Conservation (phyloP, 2,888 invertebrate species). For the Odontothrips loti region DNA sequence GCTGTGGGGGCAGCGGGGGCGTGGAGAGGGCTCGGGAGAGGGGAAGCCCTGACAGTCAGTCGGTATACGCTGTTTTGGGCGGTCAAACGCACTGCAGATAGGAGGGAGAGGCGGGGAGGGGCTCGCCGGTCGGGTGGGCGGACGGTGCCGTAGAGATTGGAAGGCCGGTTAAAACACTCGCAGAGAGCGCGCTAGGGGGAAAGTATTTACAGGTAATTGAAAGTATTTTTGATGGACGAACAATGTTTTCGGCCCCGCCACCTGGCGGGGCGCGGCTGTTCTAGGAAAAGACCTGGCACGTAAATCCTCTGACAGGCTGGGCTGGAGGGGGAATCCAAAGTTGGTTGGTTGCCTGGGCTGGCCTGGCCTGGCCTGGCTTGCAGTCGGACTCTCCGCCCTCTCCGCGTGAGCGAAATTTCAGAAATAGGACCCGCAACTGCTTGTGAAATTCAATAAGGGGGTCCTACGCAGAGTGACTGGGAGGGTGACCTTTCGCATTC, state of each 20-base stretch:
- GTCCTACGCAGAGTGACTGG: background rate
- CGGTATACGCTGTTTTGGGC: background rate
- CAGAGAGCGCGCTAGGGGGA: too few species aligned
- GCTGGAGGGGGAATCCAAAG: too few species aligned
- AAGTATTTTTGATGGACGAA: too few species aligned
- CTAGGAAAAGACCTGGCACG: background rate
- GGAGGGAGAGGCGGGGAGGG: background rate
- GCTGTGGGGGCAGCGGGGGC: too few species aligned
- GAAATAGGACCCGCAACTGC: background rate
- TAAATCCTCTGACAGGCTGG: background rate
- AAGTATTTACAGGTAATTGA: too few species aligned
- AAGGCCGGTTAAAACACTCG: too few species aligned
- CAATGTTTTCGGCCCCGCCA: too few species aligned
- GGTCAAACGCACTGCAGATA: background rate
- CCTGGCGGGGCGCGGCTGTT: too few species aligned
- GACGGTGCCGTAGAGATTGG: background rate
- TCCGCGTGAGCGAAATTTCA: background rate
- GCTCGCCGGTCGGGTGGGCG: background rate
- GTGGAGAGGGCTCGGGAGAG: background rate
- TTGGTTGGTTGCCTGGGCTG: too few species aligned
- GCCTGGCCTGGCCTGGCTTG: too few species aligned
- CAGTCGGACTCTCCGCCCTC: background rate
- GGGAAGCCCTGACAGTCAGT: background rate
- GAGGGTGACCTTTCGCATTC: background rate
- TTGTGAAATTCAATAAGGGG: background rate